Conservation (phyloP, 2,113 vertebrate species). For the Thryonomys swinderianus region DNA sequence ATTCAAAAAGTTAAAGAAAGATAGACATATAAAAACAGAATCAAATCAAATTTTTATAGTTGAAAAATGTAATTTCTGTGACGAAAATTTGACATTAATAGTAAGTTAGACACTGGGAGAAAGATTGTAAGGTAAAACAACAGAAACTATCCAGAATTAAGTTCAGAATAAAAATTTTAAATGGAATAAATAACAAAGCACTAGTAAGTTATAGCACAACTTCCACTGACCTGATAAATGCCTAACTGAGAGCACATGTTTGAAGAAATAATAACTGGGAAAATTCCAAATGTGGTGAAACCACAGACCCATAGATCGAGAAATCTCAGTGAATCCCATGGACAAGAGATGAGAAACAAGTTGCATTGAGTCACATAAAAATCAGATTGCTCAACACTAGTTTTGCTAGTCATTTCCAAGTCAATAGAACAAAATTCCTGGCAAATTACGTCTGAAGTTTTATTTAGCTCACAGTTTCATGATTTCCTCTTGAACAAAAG, state of each 20-base stretch:
- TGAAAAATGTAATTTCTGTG: neutral
- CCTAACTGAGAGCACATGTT: neutral
- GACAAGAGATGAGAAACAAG: neutral
- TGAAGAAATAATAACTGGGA: neutral
- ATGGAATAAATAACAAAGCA: neutral
- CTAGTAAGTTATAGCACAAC: neutral
- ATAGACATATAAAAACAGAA: neutral
- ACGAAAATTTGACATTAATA: neutral
- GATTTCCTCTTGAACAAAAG: neutral
- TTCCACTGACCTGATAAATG: neutral
- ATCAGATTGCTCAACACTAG: neutral
- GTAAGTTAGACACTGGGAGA: neutral
- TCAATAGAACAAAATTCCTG: neutral
- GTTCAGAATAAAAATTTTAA: neutral
- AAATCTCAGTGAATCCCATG: neutral
- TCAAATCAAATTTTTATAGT: neutral
- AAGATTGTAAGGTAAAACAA: neutral
- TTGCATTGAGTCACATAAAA: neutral
- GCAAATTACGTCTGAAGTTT: no score
- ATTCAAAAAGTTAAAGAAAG: neutral
- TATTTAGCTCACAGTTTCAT: neutral
- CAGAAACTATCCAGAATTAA: constrained; percentile 27
- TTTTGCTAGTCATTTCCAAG: no score
- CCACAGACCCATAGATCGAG: neutral
- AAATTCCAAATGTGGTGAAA: neutral